Percentiles rank a stretch among this genome's conserved stretches.
phyloP scores from a whole-genome alignment of 2,113 vertebrate species.

The Stegostoma tigrinum region DNA sequence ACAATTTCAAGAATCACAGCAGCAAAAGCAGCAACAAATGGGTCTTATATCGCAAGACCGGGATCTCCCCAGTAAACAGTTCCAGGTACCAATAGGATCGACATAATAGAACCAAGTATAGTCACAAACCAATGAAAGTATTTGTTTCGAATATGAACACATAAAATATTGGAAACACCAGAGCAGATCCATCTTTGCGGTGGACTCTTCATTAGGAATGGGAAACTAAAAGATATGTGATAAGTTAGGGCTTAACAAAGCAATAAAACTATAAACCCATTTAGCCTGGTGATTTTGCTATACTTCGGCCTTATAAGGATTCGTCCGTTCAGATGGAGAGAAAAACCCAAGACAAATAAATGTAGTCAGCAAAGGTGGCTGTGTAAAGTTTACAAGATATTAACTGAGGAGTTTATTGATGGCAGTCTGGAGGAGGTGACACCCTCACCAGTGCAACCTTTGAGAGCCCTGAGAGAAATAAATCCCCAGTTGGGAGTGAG shows the following conservation, averaged over 20 bases:
- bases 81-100: constrained; percentile 50
- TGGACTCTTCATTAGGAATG: neutral
- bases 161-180: neutral
- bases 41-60: constrained; percentile 49
- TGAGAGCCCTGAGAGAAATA: too few species aligned
- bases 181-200: neutral
- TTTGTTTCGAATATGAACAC: neutral
- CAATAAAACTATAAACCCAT: neutral
- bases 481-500: too few species aligned
- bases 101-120: constrained; percentile 53
- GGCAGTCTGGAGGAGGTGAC: too few species aligned
- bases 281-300: neutral
- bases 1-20: constrained; percentile 49
- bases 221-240: neutral
- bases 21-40: constrained; percentile 49
- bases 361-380: neutral
- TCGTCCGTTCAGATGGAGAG: neutral
- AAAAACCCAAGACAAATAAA: neutral
- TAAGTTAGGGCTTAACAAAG: neutral
- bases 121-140: constrained; percentile 51
- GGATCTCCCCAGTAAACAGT: constrained; percentile 49
- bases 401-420: neutral
- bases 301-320: neutral
- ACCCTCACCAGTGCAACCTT: neutral
- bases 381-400: neutral